Evolutionary conservation across 1,140 invertebrate species (phyloP), one percentile per base, ranked within the genome.

Genomic region (Paraescarpia echinospica): DNA sequence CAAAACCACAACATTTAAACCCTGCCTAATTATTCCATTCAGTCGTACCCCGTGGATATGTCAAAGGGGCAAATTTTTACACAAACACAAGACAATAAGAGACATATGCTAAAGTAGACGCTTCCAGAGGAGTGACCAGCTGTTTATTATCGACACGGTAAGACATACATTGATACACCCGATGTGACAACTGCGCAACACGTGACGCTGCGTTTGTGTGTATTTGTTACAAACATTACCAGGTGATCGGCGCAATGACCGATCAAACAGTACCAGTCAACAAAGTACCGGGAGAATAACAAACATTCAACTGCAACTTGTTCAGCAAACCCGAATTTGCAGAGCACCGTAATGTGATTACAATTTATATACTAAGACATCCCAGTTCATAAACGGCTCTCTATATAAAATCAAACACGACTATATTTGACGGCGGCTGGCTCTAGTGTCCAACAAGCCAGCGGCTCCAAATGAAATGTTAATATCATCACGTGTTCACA

Each of bases 41-140:
- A 77, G 22, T 77, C 59, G 1, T 77, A 27, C 59, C 59, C 59
- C 59, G 59, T 12, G 22, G 59, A 77, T 77, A 77, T 77, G 18
- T 77, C 59, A 77, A n/a, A 77, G 59, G 59, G 59, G 59, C 59
- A 27, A 77, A 77, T 77, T 27, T 14, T 77, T 77, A 77, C 59
- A 77, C 59, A 77, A 77, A 77, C 59, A 77, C 59, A 31, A 77
- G 59, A 77, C 59, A 77, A 77, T 77, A 4, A 41, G 59, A 77
- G 59, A 77, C 59, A 77, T 77, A 77, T 77, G 59, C 59, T 77
- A 77, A 77, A 77, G 59, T 77, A 77, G 59, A 77, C 27, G 59
- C 59, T 14, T 18, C 22, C 41, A 41, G 41, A 41, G 41, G 59
- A 77, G 59, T 77, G 59, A 77, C 59, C 59, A 77, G 59, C 59